Evolutionary conservation across 2,797 vertebrate species (phyloP).

Genomic region (Takifugu rubripes): DNA sequence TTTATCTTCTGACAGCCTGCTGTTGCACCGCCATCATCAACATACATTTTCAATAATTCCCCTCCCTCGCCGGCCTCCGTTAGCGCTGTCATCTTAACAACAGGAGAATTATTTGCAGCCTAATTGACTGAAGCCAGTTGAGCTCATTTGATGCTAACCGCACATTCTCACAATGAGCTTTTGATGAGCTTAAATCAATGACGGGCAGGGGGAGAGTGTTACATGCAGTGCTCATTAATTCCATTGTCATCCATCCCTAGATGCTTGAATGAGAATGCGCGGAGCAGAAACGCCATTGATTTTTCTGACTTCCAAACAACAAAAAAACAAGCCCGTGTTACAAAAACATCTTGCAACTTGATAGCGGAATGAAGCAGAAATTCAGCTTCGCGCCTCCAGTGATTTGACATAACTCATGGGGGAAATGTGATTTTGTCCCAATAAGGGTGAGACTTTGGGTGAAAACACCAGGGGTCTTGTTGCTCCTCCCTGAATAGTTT

Average conservation of each 20-base stretch:
- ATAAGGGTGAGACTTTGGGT: constrained; percentile 24
- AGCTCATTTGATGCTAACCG: constrained; percentile 67
- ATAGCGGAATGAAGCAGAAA: constrained; percentile 17
- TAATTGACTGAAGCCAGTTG: constrained; percentile 65
- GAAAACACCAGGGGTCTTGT: constrained; percentile 27
- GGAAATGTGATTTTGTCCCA: constrained; percentile 20
- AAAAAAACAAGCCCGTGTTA: no score
- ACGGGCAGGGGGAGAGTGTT: constrained; percentile 28
- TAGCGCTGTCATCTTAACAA: constrained; percentile 58
- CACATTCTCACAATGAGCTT: constrained; percentile 61
- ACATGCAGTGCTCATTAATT: constrained; percentile 60
- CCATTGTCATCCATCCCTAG: constrained; percentile 57
- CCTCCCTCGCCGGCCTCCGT: constrained; percentile 39
- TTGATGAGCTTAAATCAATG: constrained; percentile 71
- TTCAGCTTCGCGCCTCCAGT: constrained; percentile 13
- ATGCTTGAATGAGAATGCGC: constrained; percentile 28
- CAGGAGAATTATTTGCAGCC: constrained; percentile 43
- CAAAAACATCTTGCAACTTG: constrained; percentile 10
- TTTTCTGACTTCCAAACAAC: constrained; percentile 23
- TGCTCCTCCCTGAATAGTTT: constrained; percentile 36
- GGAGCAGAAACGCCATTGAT: constrained; percentile 58
- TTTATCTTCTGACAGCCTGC: constrained; percentile 31
- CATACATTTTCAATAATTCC: constrained; percentile 49
- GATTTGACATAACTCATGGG: constrained; percentile 31
- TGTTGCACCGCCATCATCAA: constrained; percentile 45